phyloP scores from a whole-genome alignment of 2,113 vertebrate species.

The Grus americana region DNA sequence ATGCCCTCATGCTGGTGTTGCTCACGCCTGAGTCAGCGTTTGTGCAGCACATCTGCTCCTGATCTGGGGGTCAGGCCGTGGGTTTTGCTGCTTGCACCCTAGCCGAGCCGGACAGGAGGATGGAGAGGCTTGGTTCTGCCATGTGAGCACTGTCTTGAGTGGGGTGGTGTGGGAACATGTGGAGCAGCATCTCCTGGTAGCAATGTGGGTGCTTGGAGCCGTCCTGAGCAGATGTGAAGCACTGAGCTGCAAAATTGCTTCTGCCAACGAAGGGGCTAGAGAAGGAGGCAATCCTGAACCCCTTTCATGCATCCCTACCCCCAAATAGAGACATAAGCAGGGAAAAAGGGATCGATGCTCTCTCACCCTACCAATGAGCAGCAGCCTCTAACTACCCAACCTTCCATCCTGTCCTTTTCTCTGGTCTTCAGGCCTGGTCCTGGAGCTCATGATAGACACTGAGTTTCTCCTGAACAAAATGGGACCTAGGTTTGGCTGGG shows the following conservation, averaged over 20 bases:
- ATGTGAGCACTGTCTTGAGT: not conserved
- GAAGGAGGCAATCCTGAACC: not conserved
- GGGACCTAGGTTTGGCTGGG: not conserved
- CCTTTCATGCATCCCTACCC: not conserved
- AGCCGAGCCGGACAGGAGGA: not conserved
- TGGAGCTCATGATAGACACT: not conserved
- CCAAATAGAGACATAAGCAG: not conserved
- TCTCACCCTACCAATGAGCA: not conserved
- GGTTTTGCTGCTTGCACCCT: not conserved
- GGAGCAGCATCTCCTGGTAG: not conserved
- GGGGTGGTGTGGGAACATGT: not conserved
- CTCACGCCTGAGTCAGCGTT: constrained; percentile 29
- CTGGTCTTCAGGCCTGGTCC: not conserved
- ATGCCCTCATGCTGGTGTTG: not conserved
- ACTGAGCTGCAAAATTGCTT: not conserved
- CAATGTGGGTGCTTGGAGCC: not conserved
- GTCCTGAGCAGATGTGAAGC: not conserved
- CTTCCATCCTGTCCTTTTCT: not conserved
- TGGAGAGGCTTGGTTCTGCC: not conserved
- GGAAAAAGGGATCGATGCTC: not conserved
- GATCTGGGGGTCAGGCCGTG: not conserved
- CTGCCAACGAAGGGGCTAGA: not conserved
- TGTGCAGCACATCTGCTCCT: not conserved
- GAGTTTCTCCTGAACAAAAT: not conserved
- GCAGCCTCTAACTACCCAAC: not conserved